Base-by-base conservation (phyloP, 1,140 invertebrate species). In the Rhagoletis zephyria region DNA sequence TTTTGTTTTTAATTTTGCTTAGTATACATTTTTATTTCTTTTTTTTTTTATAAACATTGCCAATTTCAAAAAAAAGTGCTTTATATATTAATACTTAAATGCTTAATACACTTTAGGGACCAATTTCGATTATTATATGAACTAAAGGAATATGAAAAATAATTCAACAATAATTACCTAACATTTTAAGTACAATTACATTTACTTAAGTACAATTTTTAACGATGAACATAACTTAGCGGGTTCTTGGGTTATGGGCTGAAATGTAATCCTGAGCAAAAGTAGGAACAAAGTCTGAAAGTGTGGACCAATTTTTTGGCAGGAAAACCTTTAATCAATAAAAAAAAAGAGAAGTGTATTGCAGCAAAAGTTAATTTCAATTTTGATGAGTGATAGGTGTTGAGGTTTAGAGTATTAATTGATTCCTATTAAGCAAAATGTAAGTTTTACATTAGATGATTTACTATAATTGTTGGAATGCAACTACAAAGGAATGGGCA, bases 181-280 rank as follows among this genome's bases (percentile, higher is more conserved):
- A 81, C 40, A 16, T 56, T 19, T 81, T 30, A 51, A 30, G 40
- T 56, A 19, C 12, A 70, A 30, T 45, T 48, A 70, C 9, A 30
- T 19, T 56, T 16, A 4, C 2, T 81, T 74, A 45, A 81, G 45
- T 81, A 81, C 48, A 81, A 81, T 81, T 48, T 56, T 81, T 81
- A 56, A 81, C 48, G 30, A 56, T 56, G 19, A 81, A 56, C 48
- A 56, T 81, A 56, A 81, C n/a, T 81, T 81, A 81, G 2, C 74
- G 48, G 45, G 74, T 56, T 81, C n/a, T 56, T 56, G n/a, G 45
- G 9, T 56, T 81, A 81, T 56, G 74, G n/a, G 48, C 74, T 81
- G 74, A 81, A 81, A 81, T 81, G 48, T 56, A 81, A 56, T 81
- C 74, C 48, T 81, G 74, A 81, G 74, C 74, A 2, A 42, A 81